These are phyloP conservation scores for Taeniopygia guttata DNA, from an alignment of 2,797 vertebrate species.

Conservation along the genomic window DNA sequence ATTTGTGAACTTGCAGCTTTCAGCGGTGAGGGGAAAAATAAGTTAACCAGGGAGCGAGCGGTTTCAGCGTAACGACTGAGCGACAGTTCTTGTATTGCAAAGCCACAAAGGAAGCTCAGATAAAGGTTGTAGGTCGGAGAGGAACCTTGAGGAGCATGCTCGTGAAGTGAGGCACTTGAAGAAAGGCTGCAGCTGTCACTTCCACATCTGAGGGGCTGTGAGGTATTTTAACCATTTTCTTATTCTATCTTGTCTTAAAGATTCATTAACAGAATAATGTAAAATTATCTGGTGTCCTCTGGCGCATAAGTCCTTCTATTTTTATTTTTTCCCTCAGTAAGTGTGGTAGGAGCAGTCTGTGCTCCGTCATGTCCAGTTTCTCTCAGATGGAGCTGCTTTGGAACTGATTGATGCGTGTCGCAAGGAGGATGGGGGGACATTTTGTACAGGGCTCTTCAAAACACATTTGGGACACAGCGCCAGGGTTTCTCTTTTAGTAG, in stretches of 20 bases:
- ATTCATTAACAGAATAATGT: neutral
- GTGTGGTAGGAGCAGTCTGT: neutral
- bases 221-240: constrained; percentile 56
- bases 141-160: constrained; percentile 37
- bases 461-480: neutral
- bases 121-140: constrained; percentile 23
- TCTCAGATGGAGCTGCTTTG: neutral
- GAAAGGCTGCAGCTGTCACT: constrained; percentile 19
- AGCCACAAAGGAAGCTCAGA: constrained; percentile 66
- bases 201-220: constrained; percentile 11
- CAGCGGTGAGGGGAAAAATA: neutral
- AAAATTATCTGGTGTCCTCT: neutral
- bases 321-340: neutral
- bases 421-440: neutral
- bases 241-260: neutral
- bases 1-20: neutral
- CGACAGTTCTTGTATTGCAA: constrained; percentile 4
- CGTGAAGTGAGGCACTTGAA: neutral
- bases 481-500: rapidly evolving
- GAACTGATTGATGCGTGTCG: rapidly evolving
- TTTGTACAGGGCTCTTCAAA: neutral
- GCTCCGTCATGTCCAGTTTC: neutral
- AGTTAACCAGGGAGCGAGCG: neutral
- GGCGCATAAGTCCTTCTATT: neutral
- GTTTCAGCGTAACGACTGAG: neutral